These are phyloP conservation scores for Epizoanthus rinbou DNA, from an alignment of 92 coral and sea anemone species.

Conservation along the genomic window DNA sequence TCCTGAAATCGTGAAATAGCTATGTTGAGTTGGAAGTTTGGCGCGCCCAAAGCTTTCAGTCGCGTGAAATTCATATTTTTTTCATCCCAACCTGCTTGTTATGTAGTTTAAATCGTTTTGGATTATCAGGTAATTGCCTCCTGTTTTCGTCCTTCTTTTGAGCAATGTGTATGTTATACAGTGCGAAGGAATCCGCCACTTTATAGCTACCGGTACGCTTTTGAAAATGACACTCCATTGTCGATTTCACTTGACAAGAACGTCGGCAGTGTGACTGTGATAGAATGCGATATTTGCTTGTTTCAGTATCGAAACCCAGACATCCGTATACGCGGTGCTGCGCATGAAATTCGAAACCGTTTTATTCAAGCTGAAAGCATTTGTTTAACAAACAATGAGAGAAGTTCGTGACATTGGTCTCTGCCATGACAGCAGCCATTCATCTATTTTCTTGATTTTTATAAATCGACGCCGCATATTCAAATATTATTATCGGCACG, in stretches of 20 bases:
- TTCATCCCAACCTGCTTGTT: neutral
- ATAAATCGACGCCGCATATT: neutral
- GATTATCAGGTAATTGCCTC: neutral
- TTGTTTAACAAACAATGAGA: neutral
- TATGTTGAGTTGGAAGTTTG: neutral
- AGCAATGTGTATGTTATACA: neutral
- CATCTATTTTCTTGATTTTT: constrained; percentile 4
- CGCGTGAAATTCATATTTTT: neutral
- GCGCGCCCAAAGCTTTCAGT: constrained; percentile 14
- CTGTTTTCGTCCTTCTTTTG: neutral
- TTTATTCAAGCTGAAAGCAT: neutral
- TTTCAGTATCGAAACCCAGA: too few species aligned
- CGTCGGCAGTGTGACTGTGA: neutral
- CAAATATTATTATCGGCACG: neutral
- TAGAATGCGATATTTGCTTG: too few species aligned
- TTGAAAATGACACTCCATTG: neutral
- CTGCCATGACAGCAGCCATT: neutral
- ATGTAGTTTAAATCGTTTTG: neutral
- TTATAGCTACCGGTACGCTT: neutral
- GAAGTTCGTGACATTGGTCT: neutral
- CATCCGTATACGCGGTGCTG: too few species aligned
- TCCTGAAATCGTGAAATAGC: neutral
- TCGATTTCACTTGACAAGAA: constrained; percentile 19
- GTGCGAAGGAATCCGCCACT: constrained; percentile 21
- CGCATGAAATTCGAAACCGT: too few species aligned